These are phyloP conservation scores for Perizoma affinitatum DNA, from an alignment of 2,888 invertebrate species.

Conservation along the genomic window DNA sequence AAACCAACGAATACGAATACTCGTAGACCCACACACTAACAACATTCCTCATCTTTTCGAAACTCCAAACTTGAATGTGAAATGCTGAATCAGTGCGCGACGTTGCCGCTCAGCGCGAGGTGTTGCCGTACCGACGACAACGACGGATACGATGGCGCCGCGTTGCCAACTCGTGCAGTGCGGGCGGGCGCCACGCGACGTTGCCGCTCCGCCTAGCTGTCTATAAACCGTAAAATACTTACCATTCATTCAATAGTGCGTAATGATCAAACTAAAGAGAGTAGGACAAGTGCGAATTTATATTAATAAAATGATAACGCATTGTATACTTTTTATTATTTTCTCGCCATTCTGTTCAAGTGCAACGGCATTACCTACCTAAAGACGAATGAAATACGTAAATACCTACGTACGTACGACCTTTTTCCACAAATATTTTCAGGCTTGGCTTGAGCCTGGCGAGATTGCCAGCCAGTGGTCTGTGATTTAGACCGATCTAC, in stretches of 20 bases:
- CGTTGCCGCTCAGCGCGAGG: constrained; percentile 63
- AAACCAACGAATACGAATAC: too few relatives aligned
- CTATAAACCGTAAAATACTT: constrained; percentile 65
- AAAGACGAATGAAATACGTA: too few relatives aligned
- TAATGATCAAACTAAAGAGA: constrained; percentile 54
- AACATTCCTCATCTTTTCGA: constrained; percentile 10
- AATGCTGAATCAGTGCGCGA: constrained; percentile 77
- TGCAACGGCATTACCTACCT: too few relatives aligned
- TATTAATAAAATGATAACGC: constrained; percentile 35
- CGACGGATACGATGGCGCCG: constrained; percentile 63
- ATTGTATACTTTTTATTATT: constrained; percentile 22
- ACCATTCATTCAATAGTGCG: constrained; percentile 73
- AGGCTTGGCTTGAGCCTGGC: background rate
- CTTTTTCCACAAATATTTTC: background rate
- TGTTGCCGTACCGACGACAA: constrained; percentile 64
- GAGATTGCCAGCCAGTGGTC: background rate
- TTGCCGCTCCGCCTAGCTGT: constrained; percentile 57
- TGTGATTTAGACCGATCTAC: constrained; percentile 2
- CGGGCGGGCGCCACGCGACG: constrained; percentile 68
- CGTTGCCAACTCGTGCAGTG: constrained; percentile 73
- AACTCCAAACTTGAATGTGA: constrained; percentile 46
- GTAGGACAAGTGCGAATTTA: constrained; percentile 47
- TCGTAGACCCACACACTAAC: too few relatives aligned
- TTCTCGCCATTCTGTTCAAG: constrained; percentile 19
- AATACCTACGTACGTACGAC: too few relatives aligned